These are phyloP conservation scores for Clepsis dumicolana DNA, from an alignment of 2,888 invertebrate species.

Conservation along the genomic window DNA sequence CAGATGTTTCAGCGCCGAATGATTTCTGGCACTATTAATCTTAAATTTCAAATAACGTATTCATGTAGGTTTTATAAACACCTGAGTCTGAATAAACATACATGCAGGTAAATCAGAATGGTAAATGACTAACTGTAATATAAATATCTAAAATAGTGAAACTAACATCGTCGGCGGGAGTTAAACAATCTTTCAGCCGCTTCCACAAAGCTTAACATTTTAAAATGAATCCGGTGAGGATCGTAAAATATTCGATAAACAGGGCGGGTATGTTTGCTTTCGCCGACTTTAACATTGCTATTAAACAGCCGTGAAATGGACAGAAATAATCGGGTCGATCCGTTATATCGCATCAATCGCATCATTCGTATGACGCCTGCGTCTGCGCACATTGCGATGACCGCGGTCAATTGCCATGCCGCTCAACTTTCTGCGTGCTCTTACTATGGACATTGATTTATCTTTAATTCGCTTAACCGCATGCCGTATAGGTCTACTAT, in stretches of 20 bases:
- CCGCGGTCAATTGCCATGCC: constrained; percentile 75
- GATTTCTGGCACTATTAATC: constrained; percentile 77
- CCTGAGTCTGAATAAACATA: constrained; percentile 79
- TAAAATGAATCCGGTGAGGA: constrained; percentile 81
- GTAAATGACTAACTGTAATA: constrained; percentile 84
- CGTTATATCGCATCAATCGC: constrained; percentile 78
- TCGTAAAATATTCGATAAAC: constrained; percentile 86
- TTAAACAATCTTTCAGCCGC: constrained; percentile 81
- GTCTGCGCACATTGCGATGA: constrained; percentile 67
- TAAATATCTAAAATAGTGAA: constrained; percentile 82
- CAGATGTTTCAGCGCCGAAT: constrained; percentile 76
- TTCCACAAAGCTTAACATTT: constrained; percentile 81
- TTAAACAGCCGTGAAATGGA: constrained; percentile 86
- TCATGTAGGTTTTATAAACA: constrained; percentile 79
- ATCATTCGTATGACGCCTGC: constrained; percentile 82
- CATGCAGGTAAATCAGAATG: constrained; percentile 83
- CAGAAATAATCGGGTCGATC: constrained; percentile 85
- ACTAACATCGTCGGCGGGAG: constrained; percentile 70
- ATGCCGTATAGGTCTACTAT: constrained; percentile 23
- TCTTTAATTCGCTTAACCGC: constrained; percentile 67
- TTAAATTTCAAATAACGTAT: constrained; percentile 79
- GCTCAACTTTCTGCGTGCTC: constrained; percentile 64
- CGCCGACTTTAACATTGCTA: constrained; percentile 85
- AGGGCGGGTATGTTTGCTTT: constrained; percentile 84
- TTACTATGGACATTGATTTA: constrained; percentile 71